Evolutionary conservation across 2,888 invertebrate species (phyloP).

Genomic region (Tuberolachnus salignus): DNA sequence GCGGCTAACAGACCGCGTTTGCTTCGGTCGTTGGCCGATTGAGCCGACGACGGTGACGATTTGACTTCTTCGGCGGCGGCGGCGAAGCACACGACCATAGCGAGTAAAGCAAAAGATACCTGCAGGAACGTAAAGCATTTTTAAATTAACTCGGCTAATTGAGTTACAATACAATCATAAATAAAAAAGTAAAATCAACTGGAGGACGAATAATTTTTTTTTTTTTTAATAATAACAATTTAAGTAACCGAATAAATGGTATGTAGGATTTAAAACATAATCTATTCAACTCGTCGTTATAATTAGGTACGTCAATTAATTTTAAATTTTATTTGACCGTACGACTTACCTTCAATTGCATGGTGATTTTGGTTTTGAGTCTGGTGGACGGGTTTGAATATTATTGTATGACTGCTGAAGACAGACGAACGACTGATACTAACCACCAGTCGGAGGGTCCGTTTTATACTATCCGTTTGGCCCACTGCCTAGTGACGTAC

Average conservation of each 20-base stretch:
- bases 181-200: background rate
- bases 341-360: constrained; percentile 44
- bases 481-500: constrained; percentile 13
- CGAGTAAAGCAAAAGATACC: constrained; percentile 12
- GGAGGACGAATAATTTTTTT: background rate
- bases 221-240: no score
- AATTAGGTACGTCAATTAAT: no score
- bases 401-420: constrained; percentile 5
- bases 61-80: constrained; percentile 32
- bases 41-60: background rate
- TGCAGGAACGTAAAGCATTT: background rate
- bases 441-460: background rate
- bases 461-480: constrained; percentile 28
- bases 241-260: no score
- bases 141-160: background rate
- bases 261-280: no score
- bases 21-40: constrained; percentile 27
- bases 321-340: no score
- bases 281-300: no score
- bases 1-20: constrained; percentile 31
- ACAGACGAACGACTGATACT: constrained; percentile 38
- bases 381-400: background rate
- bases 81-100: constrained; percentile 2
- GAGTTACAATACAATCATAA: background rate
- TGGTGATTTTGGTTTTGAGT: background rate